These are phyloP conservation scores for Nineta flava DNA, from an alignment of 2,888 invertebrate species.

Conservation along the genomic window DNA sequence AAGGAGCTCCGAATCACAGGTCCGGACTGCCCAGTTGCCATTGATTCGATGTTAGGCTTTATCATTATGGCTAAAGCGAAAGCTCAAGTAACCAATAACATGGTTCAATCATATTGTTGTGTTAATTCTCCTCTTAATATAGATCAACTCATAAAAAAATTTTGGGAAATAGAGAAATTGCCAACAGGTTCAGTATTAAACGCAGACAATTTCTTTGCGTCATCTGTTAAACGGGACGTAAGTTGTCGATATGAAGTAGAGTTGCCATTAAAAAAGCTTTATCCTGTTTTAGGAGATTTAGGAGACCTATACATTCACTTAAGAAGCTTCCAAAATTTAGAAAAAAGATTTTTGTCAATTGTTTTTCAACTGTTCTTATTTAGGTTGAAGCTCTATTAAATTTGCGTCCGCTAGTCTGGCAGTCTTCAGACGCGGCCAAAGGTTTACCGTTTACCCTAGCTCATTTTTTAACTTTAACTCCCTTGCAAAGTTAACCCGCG, in stretches of 20 bases:
- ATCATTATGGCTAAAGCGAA: slow-evolving; percentile 1
- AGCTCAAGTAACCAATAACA: neutral
- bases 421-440: too few species aligned
- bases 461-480: too few species aligned
- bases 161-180: neutral
- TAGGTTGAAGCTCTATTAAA: too few species aligned
- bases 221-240: neutral
- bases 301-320: neutral
- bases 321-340: neutral
- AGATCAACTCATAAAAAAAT: too few species aligned
- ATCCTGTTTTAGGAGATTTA: neutral
- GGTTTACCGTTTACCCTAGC: too few species aligned
- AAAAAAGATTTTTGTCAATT: neutral
- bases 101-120: neutral
- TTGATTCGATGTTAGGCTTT: neutral
- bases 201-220: neutral
- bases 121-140: too few species aligned
- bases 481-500: too few species aligned
- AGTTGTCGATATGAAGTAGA: neutral
- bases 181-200: neutral
- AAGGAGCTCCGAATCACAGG: neutral
- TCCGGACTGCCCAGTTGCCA: neutral
- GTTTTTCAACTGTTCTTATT: too few species aligned
- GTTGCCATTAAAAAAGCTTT: neutral
- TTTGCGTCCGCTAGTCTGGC: too few species aligned